Base-by-base conservation (phyloP, 2,113 vertebrate species). In the Megalops atlanticus region DNA sequence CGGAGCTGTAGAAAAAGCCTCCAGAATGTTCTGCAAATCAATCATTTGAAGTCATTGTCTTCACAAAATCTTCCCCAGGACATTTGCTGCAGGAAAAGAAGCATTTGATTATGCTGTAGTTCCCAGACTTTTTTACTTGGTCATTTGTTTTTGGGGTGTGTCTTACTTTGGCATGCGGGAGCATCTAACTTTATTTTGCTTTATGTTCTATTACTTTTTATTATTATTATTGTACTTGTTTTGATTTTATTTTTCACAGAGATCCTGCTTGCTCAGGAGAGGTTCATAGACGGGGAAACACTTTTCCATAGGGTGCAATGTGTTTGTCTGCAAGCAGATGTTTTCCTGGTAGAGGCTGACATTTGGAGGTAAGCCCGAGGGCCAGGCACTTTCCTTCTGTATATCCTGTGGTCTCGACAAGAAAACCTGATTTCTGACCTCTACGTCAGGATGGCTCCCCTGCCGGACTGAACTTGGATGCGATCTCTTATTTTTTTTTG, bases 281-380 rank as follows among this genome's bases (percentile, higher is more conserved):
- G 6, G 41, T 33, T 15, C 70, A n/a, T 76, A 72, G 41, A 41
- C 64, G 72, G 40, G 54, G n/a, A 38, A 39, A 43, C 74, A 41
- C 74, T 74, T 47, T 64, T 74, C 77, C 71, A 70, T 36, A 82
- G 81, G 38, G 80, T 84, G 77, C 15, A 70, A 52, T 39, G 16
- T 41, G 75, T 71, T 27, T 68, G 16, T 79, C 77, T 81, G 74
- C 73, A 36, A 73, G 78, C 83, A 82, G 77, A 83, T 85, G 81
- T 74, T 78, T 82, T 84, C 75, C 33, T 83, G 80, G 70, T 78
- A 24, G 38, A 43, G 79, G 69, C 77, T 70, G 77, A 77, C 78
- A 78, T 72, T 58, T 80, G 74, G 70, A 86, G 38, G 40, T 71
- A 31, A 72, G 72, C 83, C 81, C 54, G 33, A 27, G 35, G 52